These are phyloP conservation scores for Lochmaea crataegi DNA, from an alignment of 2,888 invertebrate species.

Conservation along the genomic window DNA sequence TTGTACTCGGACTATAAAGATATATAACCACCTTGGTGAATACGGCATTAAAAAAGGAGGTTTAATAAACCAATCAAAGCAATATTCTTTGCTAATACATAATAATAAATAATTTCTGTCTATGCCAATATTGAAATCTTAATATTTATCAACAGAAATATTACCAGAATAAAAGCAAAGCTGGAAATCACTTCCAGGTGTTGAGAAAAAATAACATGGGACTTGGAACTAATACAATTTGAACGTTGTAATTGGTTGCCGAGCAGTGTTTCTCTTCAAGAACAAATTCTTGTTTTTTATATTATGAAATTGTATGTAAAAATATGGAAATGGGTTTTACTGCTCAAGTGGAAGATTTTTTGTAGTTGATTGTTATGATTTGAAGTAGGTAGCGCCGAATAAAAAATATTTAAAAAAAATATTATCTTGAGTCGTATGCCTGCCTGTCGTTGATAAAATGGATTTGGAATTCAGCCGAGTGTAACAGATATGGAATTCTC, in stretches of 20 bases:
- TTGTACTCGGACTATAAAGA: too few species aligned
- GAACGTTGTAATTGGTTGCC: background rate
- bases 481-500: too few species aligned
- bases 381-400: background rate
- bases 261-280: background rate
- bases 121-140: too few species aligned
- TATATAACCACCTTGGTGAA: too few species aligned
- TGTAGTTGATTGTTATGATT: conserved; percentile 4
- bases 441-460: background rate
- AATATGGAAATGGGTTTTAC: conserved; percentile 17
- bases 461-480: background rate
- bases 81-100: too few species aligned
- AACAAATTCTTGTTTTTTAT: background rate
- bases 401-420: background rate
- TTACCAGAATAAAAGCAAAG: too few species aligned
- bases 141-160: too few species aligned
- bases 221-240: background rate
- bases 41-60: too few species aligned
- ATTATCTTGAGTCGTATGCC: background rate
- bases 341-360: conserved; percentile 6
- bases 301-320: conserved; percentile 6
- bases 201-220: background rate
- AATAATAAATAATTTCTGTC: too few species aligned
- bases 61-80: too few species aligned
- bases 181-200: too few species aligned